Conservation (phyloP, 2,113 vertebrate species). For the Nipponia nippon region DNA sequence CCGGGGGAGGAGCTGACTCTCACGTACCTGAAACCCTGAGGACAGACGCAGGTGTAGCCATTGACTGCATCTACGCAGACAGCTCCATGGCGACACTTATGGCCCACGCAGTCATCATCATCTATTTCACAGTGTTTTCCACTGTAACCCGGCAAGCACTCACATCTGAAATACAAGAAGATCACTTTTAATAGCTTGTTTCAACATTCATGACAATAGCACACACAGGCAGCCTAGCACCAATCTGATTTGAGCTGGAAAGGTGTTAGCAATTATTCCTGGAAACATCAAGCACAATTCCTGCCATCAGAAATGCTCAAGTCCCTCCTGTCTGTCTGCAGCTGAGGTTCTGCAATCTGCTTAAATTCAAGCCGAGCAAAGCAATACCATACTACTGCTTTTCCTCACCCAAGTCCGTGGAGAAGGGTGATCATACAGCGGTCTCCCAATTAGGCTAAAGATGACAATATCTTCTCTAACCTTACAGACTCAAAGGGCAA, state of each 20-base stretch:
- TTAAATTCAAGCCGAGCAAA: not conserved
- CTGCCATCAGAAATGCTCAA: not conserved
- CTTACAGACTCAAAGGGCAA: not conserved
- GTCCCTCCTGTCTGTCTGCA: not conserved
- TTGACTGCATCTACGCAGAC: constrained; percentile 89
- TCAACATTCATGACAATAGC: not conserved
- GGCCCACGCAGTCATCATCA: constrained; percentile 86
- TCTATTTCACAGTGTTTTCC: constrained; percentile 90
- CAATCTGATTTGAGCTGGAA: not conserved
- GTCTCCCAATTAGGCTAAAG: not conserved
- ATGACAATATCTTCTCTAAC: not conserved
- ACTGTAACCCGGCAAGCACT: constrained; percentile 90
- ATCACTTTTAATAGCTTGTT: not conserved
- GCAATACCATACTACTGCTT: not conserved
- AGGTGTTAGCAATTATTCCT: not conserved
- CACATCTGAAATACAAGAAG: constrained; percentile 79
- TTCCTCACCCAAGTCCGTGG: not conserved
- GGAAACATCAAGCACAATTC: not conserved
- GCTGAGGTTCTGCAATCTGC: not conserved
- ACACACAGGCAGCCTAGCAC: not conserved
- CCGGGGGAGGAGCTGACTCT: not conserved
- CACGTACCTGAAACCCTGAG: constrained; percentile 93
- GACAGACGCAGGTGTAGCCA: constrained; percentile 92
- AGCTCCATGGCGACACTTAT: constrained; percentile 91
- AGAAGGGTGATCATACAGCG: not conserved